phyloP scores from a whole-genome alignment of 2,113 vertebrate species.

The Catharus minimus region DNA sequence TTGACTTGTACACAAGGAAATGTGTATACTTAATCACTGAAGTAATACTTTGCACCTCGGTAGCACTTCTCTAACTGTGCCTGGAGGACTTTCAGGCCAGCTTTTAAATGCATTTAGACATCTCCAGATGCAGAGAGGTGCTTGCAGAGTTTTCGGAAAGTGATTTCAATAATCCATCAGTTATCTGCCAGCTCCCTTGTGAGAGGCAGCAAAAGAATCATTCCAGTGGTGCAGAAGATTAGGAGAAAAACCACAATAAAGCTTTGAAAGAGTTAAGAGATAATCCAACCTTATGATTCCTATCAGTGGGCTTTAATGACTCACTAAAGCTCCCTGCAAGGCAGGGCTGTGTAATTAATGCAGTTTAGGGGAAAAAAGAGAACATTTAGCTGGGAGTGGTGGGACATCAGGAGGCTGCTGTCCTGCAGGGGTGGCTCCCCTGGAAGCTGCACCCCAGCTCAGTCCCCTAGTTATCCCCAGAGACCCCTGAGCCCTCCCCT shows the following conservation, averaged over 20 bases:
- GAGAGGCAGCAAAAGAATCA: neutral
- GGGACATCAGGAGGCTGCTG: neutral
- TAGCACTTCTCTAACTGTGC: neutral
- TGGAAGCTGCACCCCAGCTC: neutral
- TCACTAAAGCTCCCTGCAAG: neutral
- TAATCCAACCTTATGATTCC: neutral
- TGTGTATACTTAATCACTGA: neutral
- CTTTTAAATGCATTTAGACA: neutral
- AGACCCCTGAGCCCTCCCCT: neutral
- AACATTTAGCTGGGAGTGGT: neutral
- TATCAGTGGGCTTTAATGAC: neutral
- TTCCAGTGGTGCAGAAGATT: neutral
- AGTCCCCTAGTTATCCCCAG: accelerated
- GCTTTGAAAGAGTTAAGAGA: conserved; percentile 14
- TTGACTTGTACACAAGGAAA: conserved; percentile 33
- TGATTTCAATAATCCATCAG: conserved; percentile 13
- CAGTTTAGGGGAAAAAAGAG: neutral
- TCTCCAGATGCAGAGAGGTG: neutral
- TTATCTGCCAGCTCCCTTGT: neutral
- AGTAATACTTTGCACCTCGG: neutral
- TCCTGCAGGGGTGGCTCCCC: neutral
- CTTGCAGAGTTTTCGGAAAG: conserved; percentile 20
- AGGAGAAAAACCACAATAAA: neutral
- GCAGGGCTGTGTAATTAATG: neutral
- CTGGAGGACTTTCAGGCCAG: neutral